These are phyloP conservation scores for Drosophila rufa DNA, from an alignment of 1,140 invertebrate species.

Conservation along the genomic window DNA sequence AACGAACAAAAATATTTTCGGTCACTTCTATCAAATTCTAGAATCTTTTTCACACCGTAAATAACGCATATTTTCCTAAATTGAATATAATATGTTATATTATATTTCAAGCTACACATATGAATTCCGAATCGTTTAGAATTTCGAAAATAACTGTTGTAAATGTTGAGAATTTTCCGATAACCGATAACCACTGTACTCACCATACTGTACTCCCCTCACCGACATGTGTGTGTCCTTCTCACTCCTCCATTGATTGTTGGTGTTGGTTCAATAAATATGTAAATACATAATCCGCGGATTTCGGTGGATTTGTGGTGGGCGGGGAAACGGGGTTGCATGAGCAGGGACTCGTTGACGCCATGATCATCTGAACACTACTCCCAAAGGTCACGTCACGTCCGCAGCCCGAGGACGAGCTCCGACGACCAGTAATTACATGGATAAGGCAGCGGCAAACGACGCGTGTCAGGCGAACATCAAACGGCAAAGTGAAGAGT, in stretches of 20 bases:
- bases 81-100: too few relatives aligned
- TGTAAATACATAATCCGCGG: background rate
- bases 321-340: background rate
- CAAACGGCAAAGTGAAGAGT: slow-evolving; percentile 27
- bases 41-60: background rate
- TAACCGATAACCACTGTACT: slow-evolving; percentile 14
- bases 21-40: too few relatives aligned
- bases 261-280: slow-evolving; percentile 50
- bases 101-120: background rate
- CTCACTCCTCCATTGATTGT: slow-evolving; percentile 19
- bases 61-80: too few relatives aligned
- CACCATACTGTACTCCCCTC: slow-evolving; percentile 11
- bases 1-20: background rate
- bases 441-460: slow-evolving; percentile 23
- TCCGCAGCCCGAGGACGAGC: slow-evolving; percentile 6
- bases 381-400: slow-evolving; percentile 30
- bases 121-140: background rate
- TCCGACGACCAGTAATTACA: slow-evolving; percentile 25
- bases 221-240: slow-evolving; percentile 27
- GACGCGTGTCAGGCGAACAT: slow-evolving; percentile 20
- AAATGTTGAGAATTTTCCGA: background rate
- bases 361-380: slow-evolving; percentile 20
- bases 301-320: slow-evolving; percentile 26
- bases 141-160: background rate
- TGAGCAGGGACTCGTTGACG: slow-evolving; percentile 10